Base-by-base conservation (phyloP, 2,888 invertebrate genomes). In the Himalopsyche tibetana region DNA sequence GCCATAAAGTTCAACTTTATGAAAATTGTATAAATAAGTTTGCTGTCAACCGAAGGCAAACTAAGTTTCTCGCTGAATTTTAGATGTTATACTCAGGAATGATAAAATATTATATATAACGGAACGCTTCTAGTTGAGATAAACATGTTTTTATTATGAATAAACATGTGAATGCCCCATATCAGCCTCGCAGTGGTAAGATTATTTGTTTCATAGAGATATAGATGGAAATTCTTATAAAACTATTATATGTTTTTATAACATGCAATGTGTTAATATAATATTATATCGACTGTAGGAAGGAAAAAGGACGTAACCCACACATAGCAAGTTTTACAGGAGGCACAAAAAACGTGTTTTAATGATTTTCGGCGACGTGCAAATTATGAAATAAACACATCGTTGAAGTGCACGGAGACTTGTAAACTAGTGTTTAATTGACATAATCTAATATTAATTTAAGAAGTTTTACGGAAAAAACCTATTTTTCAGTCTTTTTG, bases 21-120 rank as follows among this genome's bases (percentile, higher is more conserved):
- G 74, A 36, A 74, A 74, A 36, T 74, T 36, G 36, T 74, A 38
- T 38, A 74, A 74, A 74, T 74, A 74, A 28, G 74, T 36, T 74
- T 74, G 19, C 36, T 36, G 36, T 74, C 15, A 74, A 36, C 19
- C 74, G 36, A 36, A 74, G 36, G 74, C 36, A 5, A 9, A 74
- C 28, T 74, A 74, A 74, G 63, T 28, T 63, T 63, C 19, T 8
- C 8, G 28, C 15, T 9, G 63, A 63, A 19, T 63, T 63, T 28
- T 6, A 63, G 28, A 63, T 63, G n/a, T 63, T 63, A 63, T 28
- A 11, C 28, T 28, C 2, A 11, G 63, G 28, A 63, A 28, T 63
- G 45, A 45, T 5, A 40, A 2, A 3, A 40, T 28, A 28, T 28
- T 12, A 5, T n/a, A 28, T 63, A 63, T 63, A 11, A 63, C 28